phyloP scores from a whole-genome alignment of 2,113 vertebrate genomes.

The Pangasianodon hypophthalmus region DNA sequence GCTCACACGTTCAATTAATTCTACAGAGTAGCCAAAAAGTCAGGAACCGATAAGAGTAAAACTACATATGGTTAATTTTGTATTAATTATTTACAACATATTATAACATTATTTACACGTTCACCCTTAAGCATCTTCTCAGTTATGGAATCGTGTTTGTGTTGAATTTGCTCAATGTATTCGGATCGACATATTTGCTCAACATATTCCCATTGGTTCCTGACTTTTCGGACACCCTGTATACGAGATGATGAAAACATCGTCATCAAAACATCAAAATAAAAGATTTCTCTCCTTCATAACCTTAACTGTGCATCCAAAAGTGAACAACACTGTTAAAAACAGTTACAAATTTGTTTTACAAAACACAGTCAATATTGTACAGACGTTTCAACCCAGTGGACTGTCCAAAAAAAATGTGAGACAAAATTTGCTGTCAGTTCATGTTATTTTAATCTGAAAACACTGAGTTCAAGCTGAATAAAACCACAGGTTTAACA shows the following conservation, averaged over 20 bases:
- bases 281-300: background rate
- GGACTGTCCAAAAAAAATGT: no score
- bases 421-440: slow-evolving; percentile 36
- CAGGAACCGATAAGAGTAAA: background rate
- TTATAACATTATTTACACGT: no score
- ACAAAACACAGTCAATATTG: no score
- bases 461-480: slow-evolving; percentile 95
- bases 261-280: background rate
- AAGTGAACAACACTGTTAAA: background rate
- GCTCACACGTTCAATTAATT: background rate
- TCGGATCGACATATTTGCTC: background rate
- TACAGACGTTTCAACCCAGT: background rate
- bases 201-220: background rate
- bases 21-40: background rate
- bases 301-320: background rate
- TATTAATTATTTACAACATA: background rate
- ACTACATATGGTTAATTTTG: background rate
- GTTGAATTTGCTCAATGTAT: background rate
- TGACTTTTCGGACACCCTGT: background rate
- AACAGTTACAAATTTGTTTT: background rate
- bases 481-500: slow-evolving; percentile 92
- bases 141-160: background rate
- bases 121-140: background rate
- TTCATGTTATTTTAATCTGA: slow-evolving; percentile 81
- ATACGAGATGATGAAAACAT: background rate